phyloP scores from a whole-genome alignment of 2,113 vertebrate species.

The Hassar affinis region DNA sequence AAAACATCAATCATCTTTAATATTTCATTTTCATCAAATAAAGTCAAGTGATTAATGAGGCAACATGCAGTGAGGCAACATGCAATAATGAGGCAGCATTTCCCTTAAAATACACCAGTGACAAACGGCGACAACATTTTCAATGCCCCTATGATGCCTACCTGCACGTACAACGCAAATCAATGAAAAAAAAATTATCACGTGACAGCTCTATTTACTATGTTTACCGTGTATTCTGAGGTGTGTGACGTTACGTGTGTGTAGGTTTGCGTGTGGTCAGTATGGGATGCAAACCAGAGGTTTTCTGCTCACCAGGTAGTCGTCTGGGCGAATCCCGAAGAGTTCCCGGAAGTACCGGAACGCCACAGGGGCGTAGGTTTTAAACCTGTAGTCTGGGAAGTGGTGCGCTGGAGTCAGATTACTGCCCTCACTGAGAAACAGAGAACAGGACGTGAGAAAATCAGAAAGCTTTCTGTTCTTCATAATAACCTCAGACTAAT shows the following conservation, averaged over 20 bases:
- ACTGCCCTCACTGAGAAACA: constrained; percentile 86
- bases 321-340: constrained; percentile 95
- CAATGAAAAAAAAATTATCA: too few relatives aligned
- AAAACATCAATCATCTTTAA: too few relatives aligned
- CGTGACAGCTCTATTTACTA: too few relatives aligned
- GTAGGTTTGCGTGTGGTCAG: background rate
- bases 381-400: constrained; percentile 96
- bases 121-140: too few relatives aligned
- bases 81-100: too few relatives aligned
- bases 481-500: background rate
- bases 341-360: constrained; percentile 98
- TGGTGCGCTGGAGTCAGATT: constrained; percentile 97
- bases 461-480: background rate
- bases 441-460: background rate
- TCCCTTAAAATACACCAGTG: too few relatives aligned
- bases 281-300: background rate
- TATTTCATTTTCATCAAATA: too few relatives aligned
- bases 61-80: too few relatives aligned
- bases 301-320: constrained; percentile 85
- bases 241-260: background rate
- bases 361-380: constrained; percentile 94
- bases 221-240: too few relatives aligned
- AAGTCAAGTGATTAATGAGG: too few relatives aligned
- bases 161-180: too few relatives aligned
- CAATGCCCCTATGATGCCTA: too few relatives aligned